phyloP scores from a whole-genome alignment of 2,113 vertebrate genomes.

The Lates calcarifer region DNA sequence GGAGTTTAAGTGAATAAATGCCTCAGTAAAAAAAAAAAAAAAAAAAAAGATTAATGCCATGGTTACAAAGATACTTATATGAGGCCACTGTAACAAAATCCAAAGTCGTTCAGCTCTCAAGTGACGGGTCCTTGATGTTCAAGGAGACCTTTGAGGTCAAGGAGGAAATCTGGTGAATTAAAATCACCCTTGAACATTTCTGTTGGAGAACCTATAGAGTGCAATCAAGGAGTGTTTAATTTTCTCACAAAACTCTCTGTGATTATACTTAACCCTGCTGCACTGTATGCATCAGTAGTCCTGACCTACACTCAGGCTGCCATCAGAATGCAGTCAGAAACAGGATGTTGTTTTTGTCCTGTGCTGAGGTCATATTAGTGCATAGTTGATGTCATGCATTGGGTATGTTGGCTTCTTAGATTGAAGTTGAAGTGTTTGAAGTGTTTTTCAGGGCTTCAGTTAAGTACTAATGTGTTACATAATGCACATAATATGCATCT shows the following conservation, averaged over 20 bases:
- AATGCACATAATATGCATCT: background rate
- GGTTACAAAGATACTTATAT: conserved; percentile 18
- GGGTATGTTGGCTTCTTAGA: background rate
- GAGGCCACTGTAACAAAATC: background rate
- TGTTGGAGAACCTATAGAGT: conserved; percentile 49
- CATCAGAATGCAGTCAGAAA: conserved; percentile 35
- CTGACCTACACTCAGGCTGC: conserved; percentile 44
- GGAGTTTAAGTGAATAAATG: conserved; percentile 7
- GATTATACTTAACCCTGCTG: conserved; percentile 51
- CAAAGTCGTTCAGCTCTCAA: conserved; percentile 8
- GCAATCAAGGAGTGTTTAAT: conserved; percentile 65
- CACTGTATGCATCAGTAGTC: conserved; percentile 21
- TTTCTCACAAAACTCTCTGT: conserved; percentile 40
- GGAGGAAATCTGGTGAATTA: conserved; percentile 44
- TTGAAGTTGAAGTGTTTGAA: background rate
- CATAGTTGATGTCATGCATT: background rate
- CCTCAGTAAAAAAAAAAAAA: background rate
- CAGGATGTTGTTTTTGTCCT: conserved; percentile 25
- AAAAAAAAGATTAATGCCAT: conserved; percentile 5
- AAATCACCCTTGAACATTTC: conserved; percentile 49
- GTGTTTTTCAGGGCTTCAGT: background rate
- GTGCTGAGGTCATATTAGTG: conserved; percentile 15
- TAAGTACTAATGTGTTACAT: background rate
- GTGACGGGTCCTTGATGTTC: conserved; percentile 29
- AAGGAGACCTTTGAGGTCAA: conserved; percentile 60